phyloP scores from a whole-genome alignment of 2,888 invertebrate genomes.

The Ormyrus nitidulus region DNA sequence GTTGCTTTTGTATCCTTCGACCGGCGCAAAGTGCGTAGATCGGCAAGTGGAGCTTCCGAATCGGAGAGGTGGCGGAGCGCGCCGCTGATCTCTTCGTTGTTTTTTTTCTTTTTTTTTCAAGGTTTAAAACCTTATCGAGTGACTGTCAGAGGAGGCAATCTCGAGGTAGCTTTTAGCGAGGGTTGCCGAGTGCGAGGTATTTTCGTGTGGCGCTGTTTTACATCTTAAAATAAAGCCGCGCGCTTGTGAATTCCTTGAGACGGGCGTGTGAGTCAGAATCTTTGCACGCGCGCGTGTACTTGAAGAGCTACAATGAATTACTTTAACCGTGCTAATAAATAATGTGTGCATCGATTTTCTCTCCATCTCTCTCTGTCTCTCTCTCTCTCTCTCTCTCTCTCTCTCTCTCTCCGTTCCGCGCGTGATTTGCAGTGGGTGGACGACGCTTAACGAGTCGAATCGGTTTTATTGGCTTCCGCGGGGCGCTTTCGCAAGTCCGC shows the following conservation, averaged over 20 bases:
- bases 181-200: too few relatives aligned
- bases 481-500: too few relatives aligned
- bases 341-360: slow-evolving; percentile 15
- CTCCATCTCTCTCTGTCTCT: background rate
- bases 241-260: background rate
- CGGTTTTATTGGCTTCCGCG: too few relatives aligned
- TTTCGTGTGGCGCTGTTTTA: too few relatives aligned
- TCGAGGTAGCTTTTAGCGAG: too few relatives aligned
- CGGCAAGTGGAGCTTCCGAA: too few relatives aligned
- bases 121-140: too few relatives aligned
- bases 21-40: background rate
- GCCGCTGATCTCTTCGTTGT: background rate
- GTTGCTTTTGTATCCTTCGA: too few relatives aligned
- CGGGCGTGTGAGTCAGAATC: background rate
- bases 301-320: background rate
- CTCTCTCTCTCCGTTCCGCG: background rate
- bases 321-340: slow-evolving; percentile 9
- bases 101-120: background rate
- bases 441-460: too few relatives aligned
- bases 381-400: background rate
- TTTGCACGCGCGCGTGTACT: too few relatives aligned
- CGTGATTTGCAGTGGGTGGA: background rate
- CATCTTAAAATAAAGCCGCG: background rate
- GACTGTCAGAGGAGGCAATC: too few relatives aligned
- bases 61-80: too few relatives aligned